Evolutionary conservation across 2,797 vertebrate species (phyloP).

Genomic region (Acanthis flammea): DNA sequence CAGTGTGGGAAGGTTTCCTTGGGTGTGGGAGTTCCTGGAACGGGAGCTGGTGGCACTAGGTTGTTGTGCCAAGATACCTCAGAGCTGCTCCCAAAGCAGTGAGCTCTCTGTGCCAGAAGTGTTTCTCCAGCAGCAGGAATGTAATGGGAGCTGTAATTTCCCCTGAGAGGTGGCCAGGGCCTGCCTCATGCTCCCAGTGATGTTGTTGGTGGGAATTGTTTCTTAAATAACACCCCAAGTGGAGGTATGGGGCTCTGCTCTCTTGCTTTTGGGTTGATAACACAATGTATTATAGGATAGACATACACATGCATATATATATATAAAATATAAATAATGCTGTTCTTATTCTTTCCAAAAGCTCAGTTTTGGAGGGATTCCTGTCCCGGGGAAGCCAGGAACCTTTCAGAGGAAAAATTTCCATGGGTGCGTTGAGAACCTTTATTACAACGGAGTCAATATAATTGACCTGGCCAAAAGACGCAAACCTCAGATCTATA

Average conservation of each 20-base stretch:
- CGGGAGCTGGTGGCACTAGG: background rate
- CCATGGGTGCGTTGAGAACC: conserved; percentile 95
- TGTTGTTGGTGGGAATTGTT: background rate
- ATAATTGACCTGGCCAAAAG: conserved; percentile 95
- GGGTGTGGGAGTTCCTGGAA: background rate
- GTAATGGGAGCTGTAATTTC: background rate
- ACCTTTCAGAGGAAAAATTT: conserved; percentile 96
- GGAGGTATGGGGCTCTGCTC: background rate
- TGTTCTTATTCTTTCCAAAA: conserved; percentile 70
- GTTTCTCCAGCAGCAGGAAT: background rate
- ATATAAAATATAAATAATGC: background rate
- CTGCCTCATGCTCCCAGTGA: background rate
- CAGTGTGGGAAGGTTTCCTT: accelerated
- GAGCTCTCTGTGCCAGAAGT: background rate
- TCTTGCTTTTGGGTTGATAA: background rate
- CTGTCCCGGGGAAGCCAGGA: conserved; percentile 93
- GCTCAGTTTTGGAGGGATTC: conserved; percentile 97
- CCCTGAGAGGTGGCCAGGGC: background rate
- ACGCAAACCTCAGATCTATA: conserved; percentile 96
- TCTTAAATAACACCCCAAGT: background rate
- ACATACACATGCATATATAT: no score
- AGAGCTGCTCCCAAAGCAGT: background rate
- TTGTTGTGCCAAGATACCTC: background rate
- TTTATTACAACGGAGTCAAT: conserved; percentile 96
- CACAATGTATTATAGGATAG: no score